These are phyloP conservation scores for Prostheceraeus crozeri DNA, from an alignment of 2,888 invertebrate species.

Conservation along the genomic window DNA sequence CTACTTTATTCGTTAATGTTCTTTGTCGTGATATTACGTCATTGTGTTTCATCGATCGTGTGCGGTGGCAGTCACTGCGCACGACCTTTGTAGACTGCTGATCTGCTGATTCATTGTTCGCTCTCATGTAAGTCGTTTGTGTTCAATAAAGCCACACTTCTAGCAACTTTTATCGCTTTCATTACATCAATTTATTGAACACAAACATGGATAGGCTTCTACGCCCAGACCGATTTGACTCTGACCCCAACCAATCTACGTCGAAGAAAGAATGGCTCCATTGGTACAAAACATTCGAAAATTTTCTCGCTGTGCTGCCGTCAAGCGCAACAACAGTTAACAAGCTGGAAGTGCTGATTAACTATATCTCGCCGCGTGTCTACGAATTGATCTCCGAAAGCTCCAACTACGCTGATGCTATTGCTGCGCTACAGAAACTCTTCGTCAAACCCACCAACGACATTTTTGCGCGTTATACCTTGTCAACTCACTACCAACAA, in stretches of 20 bases:
- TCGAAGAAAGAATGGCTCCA: constrained; percentile 23
- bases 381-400: neutral
- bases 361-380: constrained; percentile 23
- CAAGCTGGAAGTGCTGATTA: constrained; percentile 15
- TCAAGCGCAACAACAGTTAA: too few relatives aligned
- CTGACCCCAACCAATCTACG: constrained; percentile 15
- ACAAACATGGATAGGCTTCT: constrained; percentile 29
- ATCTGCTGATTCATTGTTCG: too few relatives aligned
- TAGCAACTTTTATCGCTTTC: too few relatives aligned
- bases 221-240: constrained; percentile 8
- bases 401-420: constrained; percentile 22
- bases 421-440: constrained; percentile 14
- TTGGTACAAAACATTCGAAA: constrained; percentile 21
- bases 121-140: too few relatives aligned
- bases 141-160: too few relatives aligned
- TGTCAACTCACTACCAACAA: constrained; percentile 25
- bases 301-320: constrained; percentile 8
- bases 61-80: too few relatives aligned
- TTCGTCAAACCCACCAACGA: constrained; percentile 31
- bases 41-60: too few relatives aligned
- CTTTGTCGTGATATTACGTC: too few relatives aligned
- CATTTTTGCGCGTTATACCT: constrained; percentile 26
- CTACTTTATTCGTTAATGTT: too few relatives aligned
- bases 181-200: too few relatives aligned
- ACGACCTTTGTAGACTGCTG: too few relatives aligned